These are phyloP conservation scores for Drosophila picticornis DNA, from an alignment of 2,888 invertebrate genomes.

Conservation along the genomic window DNA sequence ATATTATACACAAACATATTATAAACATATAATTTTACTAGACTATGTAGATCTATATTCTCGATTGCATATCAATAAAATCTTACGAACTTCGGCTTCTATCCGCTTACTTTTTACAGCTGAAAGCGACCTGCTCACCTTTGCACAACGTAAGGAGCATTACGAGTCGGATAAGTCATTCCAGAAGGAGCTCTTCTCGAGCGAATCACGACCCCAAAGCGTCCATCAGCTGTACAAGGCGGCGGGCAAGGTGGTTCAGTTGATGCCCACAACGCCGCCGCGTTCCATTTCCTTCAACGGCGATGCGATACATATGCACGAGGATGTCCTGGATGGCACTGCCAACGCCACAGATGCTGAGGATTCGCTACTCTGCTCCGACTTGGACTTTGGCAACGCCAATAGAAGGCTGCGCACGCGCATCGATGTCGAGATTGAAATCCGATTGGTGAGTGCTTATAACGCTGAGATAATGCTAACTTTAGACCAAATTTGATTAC, in stretches of 20 bases:
- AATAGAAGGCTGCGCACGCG: conserved; percentile 89
- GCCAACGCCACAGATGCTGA: conserved; percentile 37
- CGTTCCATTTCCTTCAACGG: conserved; percentile 71
- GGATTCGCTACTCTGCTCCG: conserved; percentile 90
- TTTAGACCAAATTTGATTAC: not conserved
- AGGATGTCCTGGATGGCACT: conserved; percentile 60
- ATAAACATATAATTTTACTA: not conserved
- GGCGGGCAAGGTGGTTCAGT: conserved; percentile 87
- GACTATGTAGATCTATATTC: not conserved
- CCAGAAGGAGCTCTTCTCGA: conserved; percentile 91
- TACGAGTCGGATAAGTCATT: conserved; percentile 90
- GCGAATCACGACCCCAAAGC: conserved; percentile 90
- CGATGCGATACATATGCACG: conserved; percentile 51
- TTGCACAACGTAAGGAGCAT: conserved; percentile 92
- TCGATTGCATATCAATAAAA: not conserved
- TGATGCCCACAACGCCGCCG: conserved; percentile 71
- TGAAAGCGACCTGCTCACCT: conserved; percentile 95
- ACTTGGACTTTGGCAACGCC: conserved; percentile 91
- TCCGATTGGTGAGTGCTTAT: conserved; percentile 90
- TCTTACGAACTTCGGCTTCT: not conserved
- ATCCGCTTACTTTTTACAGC: conserved; percentile 88
- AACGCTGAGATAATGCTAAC: not conserved
- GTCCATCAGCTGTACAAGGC: conserved; percentile 92
- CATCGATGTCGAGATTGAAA: conserved; percentile 94
- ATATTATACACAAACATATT: not conserved